Percentiles rank a stretch among this genome's conserved stretches.
These are phyloP conservation scores for Dipodomys ordii DNA, from an alignment of 2,113 vertebrate genomes.

Conservation along the genomic window DNA sequence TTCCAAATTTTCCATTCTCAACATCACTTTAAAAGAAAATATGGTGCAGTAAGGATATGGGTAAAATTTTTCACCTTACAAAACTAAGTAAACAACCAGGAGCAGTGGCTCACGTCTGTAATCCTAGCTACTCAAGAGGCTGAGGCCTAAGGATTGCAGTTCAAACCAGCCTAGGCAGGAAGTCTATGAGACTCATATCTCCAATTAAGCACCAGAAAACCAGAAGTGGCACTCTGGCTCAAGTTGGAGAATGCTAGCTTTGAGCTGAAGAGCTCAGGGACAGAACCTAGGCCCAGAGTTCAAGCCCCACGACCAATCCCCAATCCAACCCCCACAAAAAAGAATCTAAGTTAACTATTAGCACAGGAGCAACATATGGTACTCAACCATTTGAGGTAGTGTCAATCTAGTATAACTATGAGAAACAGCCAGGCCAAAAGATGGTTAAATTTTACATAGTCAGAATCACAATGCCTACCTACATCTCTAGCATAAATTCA, in stretches of 20 bases:
- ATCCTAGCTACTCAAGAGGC: too few species aligned
- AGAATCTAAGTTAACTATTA: background rate
- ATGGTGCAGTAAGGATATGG: background rate
- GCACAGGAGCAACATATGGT: background rate
- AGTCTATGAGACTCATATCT: too few species aligned
- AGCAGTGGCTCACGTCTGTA: too few species aligned
- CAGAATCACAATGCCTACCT: background rate
- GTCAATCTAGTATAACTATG: background rate
- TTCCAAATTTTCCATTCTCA: background rate
- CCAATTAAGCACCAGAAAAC: too few species aligned
- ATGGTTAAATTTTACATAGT: background rate
- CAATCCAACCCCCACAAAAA: too few species aligned
- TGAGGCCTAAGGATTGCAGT: too few species aligned
- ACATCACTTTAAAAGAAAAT: slow-evolving; percentile 16
- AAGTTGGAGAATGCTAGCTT: too few species aligned
- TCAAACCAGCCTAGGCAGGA: too few species aligned
- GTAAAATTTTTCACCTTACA: background rate
- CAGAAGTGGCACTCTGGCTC: too few species aligned
- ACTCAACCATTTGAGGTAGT: slow-evolving; percentile 1
- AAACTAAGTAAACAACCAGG: background rate
- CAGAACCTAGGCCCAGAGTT: too few species aligned
- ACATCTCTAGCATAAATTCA: background rate
- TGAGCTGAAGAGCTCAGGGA: too few species aligned
- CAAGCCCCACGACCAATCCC: too few species aligned
- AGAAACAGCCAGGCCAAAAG: background rate